Conservation (phyloP, 2,113 vertebrate genomes). For the Ammodytes dubius region DNA sequence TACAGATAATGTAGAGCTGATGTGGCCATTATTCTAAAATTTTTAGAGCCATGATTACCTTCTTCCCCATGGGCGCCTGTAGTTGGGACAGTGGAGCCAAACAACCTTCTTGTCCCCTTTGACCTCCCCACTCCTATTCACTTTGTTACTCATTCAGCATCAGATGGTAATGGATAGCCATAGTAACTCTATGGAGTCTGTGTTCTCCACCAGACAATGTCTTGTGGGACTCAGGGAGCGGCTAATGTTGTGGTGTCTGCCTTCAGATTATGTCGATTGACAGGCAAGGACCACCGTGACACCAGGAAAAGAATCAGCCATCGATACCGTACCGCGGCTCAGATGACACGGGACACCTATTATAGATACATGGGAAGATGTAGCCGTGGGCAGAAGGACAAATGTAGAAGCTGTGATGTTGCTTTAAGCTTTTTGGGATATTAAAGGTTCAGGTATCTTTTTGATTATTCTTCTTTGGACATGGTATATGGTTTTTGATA, state of each 20-base stretch:
- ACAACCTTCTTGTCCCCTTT: slow-evolving; percentile 64
- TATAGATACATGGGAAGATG: slow-evolving; percentile 56
- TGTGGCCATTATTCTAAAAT: slow-evolving; percentile 57
- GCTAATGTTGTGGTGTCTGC: slow-evolving; percentile 65
- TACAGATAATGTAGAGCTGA: slow-evolving; percentile 20
- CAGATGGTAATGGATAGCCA: slow-evolving; percentile 79
- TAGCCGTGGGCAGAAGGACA: slow-evolving; percentile 2
- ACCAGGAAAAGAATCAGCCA: slow-evolving; percentile 52
- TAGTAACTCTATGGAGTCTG: slow-evolving; percentile 68
- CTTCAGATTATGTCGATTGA: slow-evolving; percentile 65
- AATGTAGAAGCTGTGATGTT: not conserved
- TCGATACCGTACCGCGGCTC: slow-evolving; percentile 46
- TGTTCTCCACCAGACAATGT: slow-evolving; percentile 68
- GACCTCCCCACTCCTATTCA: slow-evolving; percentile 69
- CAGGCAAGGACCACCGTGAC: slow-evolving; percentile 66
- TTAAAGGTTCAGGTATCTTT: not conserved
- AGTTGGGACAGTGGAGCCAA: slow-evolving; percentile 65
- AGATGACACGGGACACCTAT: slow-evolving; percentile 60
- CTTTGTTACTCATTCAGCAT: slow-evolving; percentile 71
- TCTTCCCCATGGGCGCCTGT: slow-evolving; percentile 41
- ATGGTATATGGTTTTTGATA: not conserved
- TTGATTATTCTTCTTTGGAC: not conserved
- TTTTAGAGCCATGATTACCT: slow-evolving; percentile 63
- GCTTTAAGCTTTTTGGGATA: not conserved
- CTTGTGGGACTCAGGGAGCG: slow-evolving; percentile 66